Percentiles rank a stretch among this genome's conserved stretches.
phyloP scores from a whole-genome alignment of 2,888 invertebrate species.

The Bombylius major region DNA sequence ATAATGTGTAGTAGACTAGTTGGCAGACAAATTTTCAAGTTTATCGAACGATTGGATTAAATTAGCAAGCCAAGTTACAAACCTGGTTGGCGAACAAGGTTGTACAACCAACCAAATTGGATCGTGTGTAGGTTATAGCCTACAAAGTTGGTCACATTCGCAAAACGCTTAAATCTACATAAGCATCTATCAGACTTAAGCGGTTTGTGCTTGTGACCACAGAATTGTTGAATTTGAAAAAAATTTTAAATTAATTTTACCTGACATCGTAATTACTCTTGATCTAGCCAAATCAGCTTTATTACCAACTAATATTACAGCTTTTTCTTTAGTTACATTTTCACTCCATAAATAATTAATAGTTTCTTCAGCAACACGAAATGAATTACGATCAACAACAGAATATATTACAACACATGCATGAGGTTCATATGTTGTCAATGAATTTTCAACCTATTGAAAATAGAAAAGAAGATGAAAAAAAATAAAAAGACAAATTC shows the following conservation, averaged over 20 bases:
- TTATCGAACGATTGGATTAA: too few relatives aligned
- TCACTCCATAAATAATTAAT: conserved; percentile 76
- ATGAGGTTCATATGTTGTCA: conserved; percentile 83
- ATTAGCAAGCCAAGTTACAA: too few relatives aligned
- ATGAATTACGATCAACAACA: conserved; percentile 71
- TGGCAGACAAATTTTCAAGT: too few relatives aligned
- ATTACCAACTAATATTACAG: conserved; percentile 85
- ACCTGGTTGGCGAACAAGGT: too few relatives aligned
- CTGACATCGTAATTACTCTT: conserved; percentile 67
- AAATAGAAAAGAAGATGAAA: not conserved
- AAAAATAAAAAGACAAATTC: not conserved
- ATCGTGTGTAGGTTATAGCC: too few relatives aligned
- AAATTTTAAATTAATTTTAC: conserved; percentile 41
- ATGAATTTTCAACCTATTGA: conserved; percentile 67
- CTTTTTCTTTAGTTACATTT: conserved; percentile 67
- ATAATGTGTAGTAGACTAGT: too few relatives aligned
- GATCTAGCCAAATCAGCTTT: conserved; percentile 86
- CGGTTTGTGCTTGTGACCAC: too few relatives aligned
- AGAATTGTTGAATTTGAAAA: too few relatives aligned
- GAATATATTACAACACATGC: conserved; percentile 88
- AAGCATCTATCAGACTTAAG: too few relatives aligned
- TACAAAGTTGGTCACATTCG: too few relatives aligned
- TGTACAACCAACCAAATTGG: too few relatives aligned
- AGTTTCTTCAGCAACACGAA: conserved; percentile 71
- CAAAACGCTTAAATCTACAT: too few relatives aligned